Evolutionary conservation across 2,797 vertebrate species (phyloP).

Genomic region (Spinus olivaceus): DNA sequence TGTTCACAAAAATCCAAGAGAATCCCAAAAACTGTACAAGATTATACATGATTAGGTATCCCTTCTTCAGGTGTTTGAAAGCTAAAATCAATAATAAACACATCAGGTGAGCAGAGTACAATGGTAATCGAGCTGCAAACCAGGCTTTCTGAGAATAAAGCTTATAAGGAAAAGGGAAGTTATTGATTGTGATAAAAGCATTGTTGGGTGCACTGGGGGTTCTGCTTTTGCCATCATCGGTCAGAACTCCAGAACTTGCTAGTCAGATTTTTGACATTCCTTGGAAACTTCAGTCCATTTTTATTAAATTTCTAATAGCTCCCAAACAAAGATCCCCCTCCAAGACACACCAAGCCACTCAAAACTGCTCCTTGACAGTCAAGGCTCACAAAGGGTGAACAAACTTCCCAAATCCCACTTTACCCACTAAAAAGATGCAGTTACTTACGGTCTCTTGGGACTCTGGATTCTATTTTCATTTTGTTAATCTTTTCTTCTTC

Average conservation of each 20-base stretch:
- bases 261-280: neutral
- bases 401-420: neutral
- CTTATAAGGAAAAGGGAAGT: neutral
- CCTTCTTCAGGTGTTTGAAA: conserved; percentile 84
- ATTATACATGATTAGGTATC: conserved; percentile 90
- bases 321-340: neutral
- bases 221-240: neutral
- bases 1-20: conserved; percentile 97
- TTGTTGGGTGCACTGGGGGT: neutral
- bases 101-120: neutral
- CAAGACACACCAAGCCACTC: neutral
- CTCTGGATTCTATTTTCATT: conserved; percentile 81
- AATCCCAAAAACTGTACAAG: conserved; percentile 96
- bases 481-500: conserved; percentile 90
- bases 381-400: neutral
- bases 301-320: neutral
- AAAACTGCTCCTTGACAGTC: neutral
- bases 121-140: neutral
- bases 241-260: neutral
- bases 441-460: conserved; percentile 85
- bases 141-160: neutral
- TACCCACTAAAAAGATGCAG: neutral
- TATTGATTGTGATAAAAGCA: neutral
- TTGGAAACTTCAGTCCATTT: neutral
- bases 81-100: conserved; percentile 55